These are phyloP conservation scores for Poeciliopsis turneri DNA, from an alignment of 2,797 vertebrate genomes.

Conservation along the genomic window DNA sequence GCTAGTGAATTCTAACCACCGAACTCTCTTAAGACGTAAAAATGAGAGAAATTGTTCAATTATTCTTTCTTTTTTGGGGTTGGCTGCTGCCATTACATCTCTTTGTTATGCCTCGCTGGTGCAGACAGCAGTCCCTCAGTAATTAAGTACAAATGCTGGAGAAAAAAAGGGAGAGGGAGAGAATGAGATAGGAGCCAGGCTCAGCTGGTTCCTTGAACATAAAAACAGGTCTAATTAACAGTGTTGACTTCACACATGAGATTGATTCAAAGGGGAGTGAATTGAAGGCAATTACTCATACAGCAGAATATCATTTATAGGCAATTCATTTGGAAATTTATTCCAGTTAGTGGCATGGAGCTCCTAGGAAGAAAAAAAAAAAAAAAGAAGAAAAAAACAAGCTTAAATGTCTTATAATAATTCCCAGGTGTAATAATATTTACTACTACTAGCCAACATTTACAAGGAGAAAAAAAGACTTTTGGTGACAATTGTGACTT, in stretches of 20 bases:
- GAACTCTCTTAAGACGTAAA: conserved; percentile 53
- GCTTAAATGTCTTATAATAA: conserved; percentile 29
- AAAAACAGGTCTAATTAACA: conserved; percentile 84
- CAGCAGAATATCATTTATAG: conserved; percentile 76
- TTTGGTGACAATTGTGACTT: neutral
- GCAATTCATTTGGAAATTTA: conserved; percentile 70
- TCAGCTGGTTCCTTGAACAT: conserved; percentile 81
- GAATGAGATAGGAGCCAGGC: conserved; percentile 67
- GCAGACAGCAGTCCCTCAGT: conserved; percentile 80
- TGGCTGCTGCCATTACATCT: conserved; percentile 77
- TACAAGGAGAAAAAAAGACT: neutral
- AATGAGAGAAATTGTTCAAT: conserved; percentile 68
- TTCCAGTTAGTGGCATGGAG: conserved; percentile 41
- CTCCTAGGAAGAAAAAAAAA: conserved; percentile 18
- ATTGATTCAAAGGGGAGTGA: conserved; percentile 81
- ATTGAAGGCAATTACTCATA: conserved; percentile 80
- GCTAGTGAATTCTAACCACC: conserved; percentile 44
- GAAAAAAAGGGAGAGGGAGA: conserved; percentile 62
- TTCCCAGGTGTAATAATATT: conserved; percentile 28
- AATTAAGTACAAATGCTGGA: conserved; percentile 80
- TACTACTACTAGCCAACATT: neutral
- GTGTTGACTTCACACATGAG: conserved; percentile 80
- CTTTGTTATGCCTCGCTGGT: conserved; percentile 78
- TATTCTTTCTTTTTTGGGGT: conserved; percentile 48
- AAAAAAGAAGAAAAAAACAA: neutral